Base-by-base conservation (phyloP, 2,797 vertebrate species). In the Sebastes variabilis region DNA sequence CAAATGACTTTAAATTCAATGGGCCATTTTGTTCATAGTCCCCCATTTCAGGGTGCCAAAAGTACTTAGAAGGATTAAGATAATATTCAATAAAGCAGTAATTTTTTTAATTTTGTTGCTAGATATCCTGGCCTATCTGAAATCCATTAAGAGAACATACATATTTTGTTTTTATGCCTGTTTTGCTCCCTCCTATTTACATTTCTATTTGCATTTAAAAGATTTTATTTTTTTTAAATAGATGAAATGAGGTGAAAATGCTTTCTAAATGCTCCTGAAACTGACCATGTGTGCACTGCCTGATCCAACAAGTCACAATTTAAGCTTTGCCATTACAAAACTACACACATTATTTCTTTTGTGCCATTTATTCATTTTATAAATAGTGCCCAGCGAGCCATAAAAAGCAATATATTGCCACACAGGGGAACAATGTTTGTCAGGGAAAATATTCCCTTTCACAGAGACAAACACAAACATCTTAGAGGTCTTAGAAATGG, bases 11-110 rank as follows among this genome's bases (percentile, higher is more conserved):
- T 4, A 61, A 67, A 79, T 82, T 72, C 42, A 78, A 77, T 80
- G 27, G 67, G 1, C 38, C 54, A 72, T 83, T 87, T 77, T 80
- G 29, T 74, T 86, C 24, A 83, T 52, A 62, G 62, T 74, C 18
- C 54, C 70, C 29, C 27, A 66, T 85, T 81, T 76, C 24, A 79
- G 54, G 60, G 22, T 67, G 62, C 49, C 69, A 79, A 66, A 79
- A 54, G 62, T 81, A 75, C 69, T 87, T 75, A 46, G 55, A 74
- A 66, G 60, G 76, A 87, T 86, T 72, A 77, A 70, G 76, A 85
- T 84, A 80, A 79, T 75, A 84, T 87, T 91, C 54, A 80, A 66
- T 76, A 70, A 81, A 84, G 65, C 29, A 73, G 18, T 66, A 1
- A 65, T 58, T 77, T 60, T 32, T 81, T 66, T 73, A 20, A 77